A percentile compares a stretch with the other conserved stretches of the same genome.
Evolutionary conservation across 2,797 vertebrate genomes (phyloP).

Genomic region (Lithobates sylvaticus): DNA sequence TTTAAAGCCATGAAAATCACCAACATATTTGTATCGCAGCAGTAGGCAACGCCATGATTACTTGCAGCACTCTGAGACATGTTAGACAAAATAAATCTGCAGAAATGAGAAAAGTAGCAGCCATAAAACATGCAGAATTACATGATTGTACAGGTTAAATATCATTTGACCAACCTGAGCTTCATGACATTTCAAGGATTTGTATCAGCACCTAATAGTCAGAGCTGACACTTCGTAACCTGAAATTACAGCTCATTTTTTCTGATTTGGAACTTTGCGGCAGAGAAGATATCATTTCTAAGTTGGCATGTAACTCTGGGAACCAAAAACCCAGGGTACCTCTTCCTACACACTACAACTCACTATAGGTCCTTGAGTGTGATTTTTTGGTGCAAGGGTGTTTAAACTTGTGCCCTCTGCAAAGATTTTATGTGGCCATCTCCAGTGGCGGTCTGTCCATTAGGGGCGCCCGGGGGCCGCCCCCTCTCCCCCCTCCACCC

Average conservation of each 20-base stretch:
- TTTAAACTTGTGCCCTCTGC: too few relatives aligned
- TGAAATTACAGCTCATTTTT: neutral
- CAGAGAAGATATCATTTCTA: neutral
- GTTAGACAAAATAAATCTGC: slow-evolving; percentile 52
- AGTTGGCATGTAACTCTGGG: too few relatives aligned
- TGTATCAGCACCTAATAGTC: neutral
- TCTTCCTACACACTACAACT: too few relatives aligned
- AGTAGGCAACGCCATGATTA: slow-evolving; percentile 57
- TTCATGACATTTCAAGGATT: slow-evolving; percentile 1
- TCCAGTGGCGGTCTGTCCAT: too few relatives aligned
- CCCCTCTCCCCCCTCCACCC: too few relatives aligned
- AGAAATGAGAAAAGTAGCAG: slow-evolving; percentile 57
- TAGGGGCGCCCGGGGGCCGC: too few relatives aligned
- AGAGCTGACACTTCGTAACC: neutral
- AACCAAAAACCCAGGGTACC: too few relatives aligned
- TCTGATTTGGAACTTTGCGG: neutral
- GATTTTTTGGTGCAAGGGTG: too few relatives aligned
- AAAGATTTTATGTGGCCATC: too few relatives aligned
- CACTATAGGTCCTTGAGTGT: too few relatives aligned
- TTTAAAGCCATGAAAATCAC: slow-evolving; percentile 55
- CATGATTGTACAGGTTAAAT: neutral
- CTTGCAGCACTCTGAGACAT: slow-evolving; percentile 45
- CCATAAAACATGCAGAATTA: neutral
- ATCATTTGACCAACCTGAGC: slow-evolving; percentile 8
- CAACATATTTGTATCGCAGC: slow-evolving; percentile 30